Percentiles rank a stretch among this genome's conserved stretches.
phyloP scores from a whole-genome alignment of 1,140 invertebrate species.

The Reticulitermes speratus region DNA sequence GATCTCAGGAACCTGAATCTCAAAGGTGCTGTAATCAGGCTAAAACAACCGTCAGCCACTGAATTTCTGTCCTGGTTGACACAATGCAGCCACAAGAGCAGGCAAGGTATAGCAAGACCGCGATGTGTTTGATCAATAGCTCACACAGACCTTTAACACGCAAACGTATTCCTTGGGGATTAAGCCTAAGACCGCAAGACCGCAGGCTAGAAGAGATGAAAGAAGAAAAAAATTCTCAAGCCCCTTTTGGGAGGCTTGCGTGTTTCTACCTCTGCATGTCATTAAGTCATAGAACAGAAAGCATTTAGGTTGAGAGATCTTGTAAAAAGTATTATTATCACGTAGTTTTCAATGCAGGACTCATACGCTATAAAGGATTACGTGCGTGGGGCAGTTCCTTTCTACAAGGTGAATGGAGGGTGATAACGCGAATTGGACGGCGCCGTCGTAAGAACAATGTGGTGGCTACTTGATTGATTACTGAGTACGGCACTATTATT shows the following conservation, averaged over 20 bases:
- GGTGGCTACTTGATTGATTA: no score
- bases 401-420: no score
- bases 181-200: not conserved
- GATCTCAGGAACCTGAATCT: no score
- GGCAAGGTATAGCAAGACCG: not conserved
- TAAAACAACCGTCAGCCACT: no score
- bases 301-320: not conserved
- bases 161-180: not conserved
- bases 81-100: not conserved
- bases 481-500: no score
- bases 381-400: not conserved
- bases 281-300: not conserved
- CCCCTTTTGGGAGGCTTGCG: not conserved
- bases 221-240: not conserved
- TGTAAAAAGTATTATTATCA: not conserved
- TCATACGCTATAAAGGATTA: not conserved
- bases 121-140: slow-evolving; percentile 5
- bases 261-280: not conserved
- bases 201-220: not conserved
- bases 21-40: no score
- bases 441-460: no score
- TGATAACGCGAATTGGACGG: no score
- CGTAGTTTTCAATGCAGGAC: not conserved
- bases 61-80: not conserved
- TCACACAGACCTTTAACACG: not conserved